Evolutionary conservation across 1,140 invertebrate species (phyloP), one percentile per base, ranked within the genome.

Genomic region (Cotesia vestalis): DNA sequence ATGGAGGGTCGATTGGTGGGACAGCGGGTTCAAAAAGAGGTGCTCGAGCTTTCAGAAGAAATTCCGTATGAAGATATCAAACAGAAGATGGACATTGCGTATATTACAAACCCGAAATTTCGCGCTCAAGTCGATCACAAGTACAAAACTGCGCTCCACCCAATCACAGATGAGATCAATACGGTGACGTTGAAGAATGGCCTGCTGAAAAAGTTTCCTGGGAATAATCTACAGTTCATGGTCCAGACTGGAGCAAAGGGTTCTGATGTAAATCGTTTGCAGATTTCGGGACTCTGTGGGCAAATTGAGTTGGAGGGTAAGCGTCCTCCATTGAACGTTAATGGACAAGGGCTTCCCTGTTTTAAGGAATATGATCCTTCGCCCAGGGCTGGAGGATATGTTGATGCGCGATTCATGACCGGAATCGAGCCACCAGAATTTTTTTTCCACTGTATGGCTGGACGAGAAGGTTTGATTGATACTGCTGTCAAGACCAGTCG

Each of bases 401-500:
- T 99, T 51, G 94, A 95, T 78, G 94, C 96, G 3, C 89, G 98
- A 36, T 99, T 99, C 80, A 93, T 99, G 90, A 99, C 97, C 0
- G 98, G 98, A 67, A 96, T 99, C 74, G 91, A 95, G 80, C 97
- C 97, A 0, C 96, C 98, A 86, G 98, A 99, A 83, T 99, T 98
- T 81, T 99, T 99, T 87, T 99, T 98, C 86, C 98, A 99, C 90
- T 99, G 98, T 83, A 99, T 99, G 98, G 98, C 98, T 66, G 98
- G 98, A 73, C 91, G 98, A 86, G 98, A 99, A 91, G 93, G 93
- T 87, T 88, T 95, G 1, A 94, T 95, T 78, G 93, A 95, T 90
- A 95, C 93, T 6, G 93, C 93, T 73, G 93, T 95, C 0, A 95
- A 95, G 87, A 99, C 98, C 5, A 98, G 96, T 88, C 91, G 97